Evolutionary conservation across 2,888 invertebrate genomes (phyloP), one percentile per base, ranked within the genome.

Genomic region (Electrophaes corylata): DNA sequence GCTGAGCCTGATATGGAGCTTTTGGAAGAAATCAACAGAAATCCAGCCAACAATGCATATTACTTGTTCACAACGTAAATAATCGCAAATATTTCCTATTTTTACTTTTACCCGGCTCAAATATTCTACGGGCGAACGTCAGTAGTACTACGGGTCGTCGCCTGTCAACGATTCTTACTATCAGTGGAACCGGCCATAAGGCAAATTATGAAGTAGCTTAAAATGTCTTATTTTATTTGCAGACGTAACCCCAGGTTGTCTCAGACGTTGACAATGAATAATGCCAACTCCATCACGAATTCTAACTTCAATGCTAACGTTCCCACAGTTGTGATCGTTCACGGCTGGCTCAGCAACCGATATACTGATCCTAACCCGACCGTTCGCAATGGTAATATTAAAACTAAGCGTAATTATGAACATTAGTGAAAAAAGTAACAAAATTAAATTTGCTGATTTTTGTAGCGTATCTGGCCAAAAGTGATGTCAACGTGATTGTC

Each of bases 401-500:
- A 3, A 41, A 41, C 20, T 20, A 11, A 4, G 19, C 19, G 11
- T 19, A 19, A 11, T 1, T 19, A n/a, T 4, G 6, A 23, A 23
- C 1, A 23, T 5, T 4, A 23, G 3, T 37, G 16, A 12, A 16
- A 16, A 37, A 37, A 5, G 2, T 37, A 16, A 10, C 2, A 29
- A 10, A 29, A 14, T 23, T 19, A n/a, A 16, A 39, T 18, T n/a
- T 4, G 14, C 0, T 44, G 18, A 5, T 29, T 5, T 29, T 52
- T 70, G 33, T 67, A 88, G 89, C 79, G 0, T 81, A 69, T 50
- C 75, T 88, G 0, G 56, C 41, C 1, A 83, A 74, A 43, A 67
- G 66, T 10, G 84, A 91, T 16, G 73, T 73, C 0, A 92, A 92
- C 60, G 77, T 92, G 0, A 86, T 92, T 26, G 69, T 84, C 2